Evolutionary conservation across 2,113 vertebrate species (phyloP), one percentile per base, ranked within the genome.

Genomic region (Microtus pennsylvanicus): DNA sequence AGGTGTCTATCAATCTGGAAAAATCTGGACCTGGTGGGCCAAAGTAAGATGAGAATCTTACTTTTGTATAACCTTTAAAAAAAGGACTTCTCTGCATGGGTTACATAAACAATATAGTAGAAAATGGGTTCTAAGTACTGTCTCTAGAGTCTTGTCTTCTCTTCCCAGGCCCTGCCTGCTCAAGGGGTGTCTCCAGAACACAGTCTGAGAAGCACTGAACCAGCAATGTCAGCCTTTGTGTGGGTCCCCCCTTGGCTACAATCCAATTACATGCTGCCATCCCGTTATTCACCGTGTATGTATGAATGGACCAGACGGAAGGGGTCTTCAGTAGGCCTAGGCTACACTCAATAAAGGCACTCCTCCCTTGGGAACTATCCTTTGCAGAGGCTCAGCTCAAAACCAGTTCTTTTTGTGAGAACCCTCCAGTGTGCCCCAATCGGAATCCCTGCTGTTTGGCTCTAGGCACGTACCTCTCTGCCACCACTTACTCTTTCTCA

Each of bases 401-500:
- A 86, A 38, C 5, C 5, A 52, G 35, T 50, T n/a, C 7, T 52
- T n/a, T 50, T 77, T 47, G 30, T 76, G 47, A 26, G 61, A 70
- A 55, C 30, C 16, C 28, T 28, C 3, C 11, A 2, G 7, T 38
- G n/a, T 35, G 10, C 21, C 33, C 33, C 74, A 12, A 9, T 50
- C 21, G 10, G 42, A 7, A 16, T 3, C 16, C 6, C 55, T 12
- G 6, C 5, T 16, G 5, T 92, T 94, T 47, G 90, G 72, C 45
- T 86, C 45, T 45, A 76, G 52, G 82, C 92, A 91, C 69, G 0
- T 70, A 83, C 95, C 90, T 96, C 85, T 96, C 70, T 63, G 67
- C 72, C 45, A 58, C 82, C 96, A 97, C 98, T 98, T 85, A 99
- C 99, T 98, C 96, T 98, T 99, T 97, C 98, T 98, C 11, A 95